These are phyloP conservation scores for Heloderma charlesbogerti DNA, from an alignment of 2,113 vertebrate genomes.

Conservation along the genomic window DNA sequence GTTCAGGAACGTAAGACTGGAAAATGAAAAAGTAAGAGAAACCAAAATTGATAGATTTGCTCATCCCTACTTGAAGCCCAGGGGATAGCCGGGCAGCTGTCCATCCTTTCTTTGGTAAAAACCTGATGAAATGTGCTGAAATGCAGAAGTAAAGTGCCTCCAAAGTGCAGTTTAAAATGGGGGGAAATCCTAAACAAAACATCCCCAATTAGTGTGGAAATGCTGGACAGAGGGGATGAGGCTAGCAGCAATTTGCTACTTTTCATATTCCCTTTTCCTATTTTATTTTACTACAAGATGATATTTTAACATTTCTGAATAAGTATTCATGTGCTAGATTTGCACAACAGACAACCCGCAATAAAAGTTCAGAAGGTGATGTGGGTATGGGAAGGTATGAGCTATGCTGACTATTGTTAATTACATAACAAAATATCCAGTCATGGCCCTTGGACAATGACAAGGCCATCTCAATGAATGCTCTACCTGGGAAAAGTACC, in stretches of 20 bases:
- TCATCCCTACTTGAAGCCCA: background rate
- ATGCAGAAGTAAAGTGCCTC: too few species aligned
- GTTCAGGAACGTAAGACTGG: too few species aligned
- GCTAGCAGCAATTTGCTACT: background rate
- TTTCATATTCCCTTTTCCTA: background rate
- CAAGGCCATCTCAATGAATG: background rate
- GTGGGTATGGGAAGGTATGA: background rate
- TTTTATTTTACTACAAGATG: background rate
- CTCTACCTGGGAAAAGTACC: too few species aligned
- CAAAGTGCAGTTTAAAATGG: background rate
- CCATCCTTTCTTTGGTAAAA: background rate
- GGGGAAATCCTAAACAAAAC: background rate
- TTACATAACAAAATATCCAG: background rate
- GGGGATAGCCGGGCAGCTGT: background rate
- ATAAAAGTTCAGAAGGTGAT: background rate
- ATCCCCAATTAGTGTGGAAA: background rate
- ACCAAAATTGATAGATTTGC: too few species aligned
- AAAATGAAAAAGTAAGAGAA: too few species aligned
- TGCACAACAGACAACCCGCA: background rate
- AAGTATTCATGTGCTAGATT: background rate
- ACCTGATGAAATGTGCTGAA: background rate
- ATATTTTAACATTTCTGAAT: background rate
- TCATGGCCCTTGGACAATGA: background rate
- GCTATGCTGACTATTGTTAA: background rate
- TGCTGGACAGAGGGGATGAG: background rate